Evolutionary conservation across 1,140 invertebrate species (phyloP).

Genomic region (Drosophila biarmipes): DNA sequence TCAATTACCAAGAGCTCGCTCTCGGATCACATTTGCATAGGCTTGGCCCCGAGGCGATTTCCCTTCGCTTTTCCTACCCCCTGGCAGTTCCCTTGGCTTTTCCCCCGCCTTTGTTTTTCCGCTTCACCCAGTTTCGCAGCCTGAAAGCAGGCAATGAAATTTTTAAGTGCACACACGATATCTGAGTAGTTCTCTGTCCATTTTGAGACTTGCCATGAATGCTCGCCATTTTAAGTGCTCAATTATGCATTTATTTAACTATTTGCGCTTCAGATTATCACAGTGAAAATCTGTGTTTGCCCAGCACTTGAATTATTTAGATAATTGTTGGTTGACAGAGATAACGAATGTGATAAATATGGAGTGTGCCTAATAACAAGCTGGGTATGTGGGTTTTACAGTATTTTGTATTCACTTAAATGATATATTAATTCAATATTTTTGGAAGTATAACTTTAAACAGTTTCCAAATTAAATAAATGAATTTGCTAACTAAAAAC

Average conservation of each 20-base stretch:
- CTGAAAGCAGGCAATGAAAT: slow-evolving; percentile 37
- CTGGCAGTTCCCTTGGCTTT: slow-evolving; percentile 22
- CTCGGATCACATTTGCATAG: slow-evolving; percentile 70
- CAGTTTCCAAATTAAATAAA: no score
- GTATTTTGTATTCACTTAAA: neutral
- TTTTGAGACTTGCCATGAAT: slow-evolving; percentile 2
- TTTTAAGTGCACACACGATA: slow-evolving; percentile 33
- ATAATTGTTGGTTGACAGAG: slow-evolving; percentile 5
- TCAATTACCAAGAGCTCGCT: slow-evolving; percentile 74
- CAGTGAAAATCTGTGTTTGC: neutral
- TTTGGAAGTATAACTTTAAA: no score
- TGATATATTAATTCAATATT: no score
- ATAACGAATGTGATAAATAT: neutral
- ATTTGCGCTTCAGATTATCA: slow-evolving; percentile 28
- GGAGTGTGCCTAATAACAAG: no score
- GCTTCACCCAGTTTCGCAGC: slow-evolving; percentile 41
- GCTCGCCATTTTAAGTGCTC: slow-evolving; percentile 28
- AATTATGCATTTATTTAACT: slow-evolving; percentile 33
- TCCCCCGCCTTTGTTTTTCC: slow-evolving; percentile 13
- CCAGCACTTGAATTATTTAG: slow-evolving; percentile 9
- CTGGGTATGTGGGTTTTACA: no score
- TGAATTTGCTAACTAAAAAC: no score
- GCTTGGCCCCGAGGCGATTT: slow-evolving; percentile 39
- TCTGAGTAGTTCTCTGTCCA: slow-evolving; percentile 24
- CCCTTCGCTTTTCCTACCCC: slow-evolving; percentile 1